Evolutionary conservation across 2,797 vertebrate genomes (phyloP).

Genomic region (Enteromius radiatus): DNA sequence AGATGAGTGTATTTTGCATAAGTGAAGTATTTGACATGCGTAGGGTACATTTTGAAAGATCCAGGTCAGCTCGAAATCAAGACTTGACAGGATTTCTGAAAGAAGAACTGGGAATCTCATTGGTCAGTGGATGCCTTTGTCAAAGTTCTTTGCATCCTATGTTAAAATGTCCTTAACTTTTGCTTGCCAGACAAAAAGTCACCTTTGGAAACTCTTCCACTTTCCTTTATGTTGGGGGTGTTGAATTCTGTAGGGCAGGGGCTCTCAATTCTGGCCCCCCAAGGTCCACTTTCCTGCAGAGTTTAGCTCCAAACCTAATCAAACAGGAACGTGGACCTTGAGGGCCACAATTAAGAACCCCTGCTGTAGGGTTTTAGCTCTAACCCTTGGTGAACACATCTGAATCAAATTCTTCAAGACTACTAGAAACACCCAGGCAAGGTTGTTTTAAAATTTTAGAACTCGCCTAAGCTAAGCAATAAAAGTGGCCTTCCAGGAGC

Average conservation of each 20-base stretch:
- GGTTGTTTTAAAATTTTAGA: not conserved
- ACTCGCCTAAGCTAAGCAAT: not conserved
- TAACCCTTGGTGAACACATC: not conserved
- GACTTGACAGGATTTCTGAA: not conserved
- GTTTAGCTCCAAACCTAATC: not conserved
- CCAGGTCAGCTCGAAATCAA: not conserved
- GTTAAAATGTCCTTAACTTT: not conserved
- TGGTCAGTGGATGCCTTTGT: not conserved
- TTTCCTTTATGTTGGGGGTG: not conserved
- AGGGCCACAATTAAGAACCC: not conserved
- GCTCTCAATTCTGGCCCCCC: not conserved
- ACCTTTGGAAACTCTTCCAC: not conserved
- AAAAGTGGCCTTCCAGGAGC: not conserved
- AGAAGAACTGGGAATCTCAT: not conserved
- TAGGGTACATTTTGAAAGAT: not conserved
- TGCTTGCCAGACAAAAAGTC: not conserved
- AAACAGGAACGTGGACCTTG: not conserved
- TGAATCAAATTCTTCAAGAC: not conserved
- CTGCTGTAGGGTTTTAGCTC: not conserved
- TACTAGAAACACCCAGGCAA: not conserved
- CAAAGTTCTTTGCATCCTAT: not conserved
- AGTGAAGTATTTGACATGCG: not conserved
- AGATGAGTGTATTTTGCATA: not conserved
- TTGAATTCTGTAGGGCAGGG: not conserved
- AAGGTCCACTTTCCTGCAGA: not conserved